These are phyloP conservation scores for Molothrus aeneus DNA, from an alignment of 2,797 vertebrate genomes.

Conservation along the genomic window DNA sequence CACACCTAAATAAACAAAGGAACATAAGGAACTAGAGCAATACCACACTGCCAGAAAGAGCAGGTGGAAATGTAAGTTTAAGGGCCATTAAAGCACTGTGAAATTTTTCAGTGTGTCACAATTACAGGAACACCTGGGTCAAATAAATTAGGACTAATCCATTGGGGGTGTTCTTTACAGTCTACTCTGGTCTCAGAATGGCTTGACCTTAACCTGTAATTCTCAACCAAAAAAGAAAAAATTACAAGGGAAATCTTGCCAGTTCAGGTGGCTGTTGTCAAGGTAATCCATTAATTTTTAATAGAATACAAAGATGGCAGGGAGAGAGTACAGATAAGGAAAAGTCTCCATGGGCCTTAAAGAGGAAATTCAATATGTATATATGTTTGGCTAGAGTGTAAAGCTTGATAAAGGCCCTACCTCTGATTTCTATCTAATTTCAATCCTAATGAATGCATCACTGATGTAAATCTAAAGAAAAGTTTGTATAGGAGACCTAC, in stretches of 20 bases:
- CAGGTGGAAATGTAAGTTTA: conserved; percentile 75
- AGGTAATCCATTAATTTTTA: neutral
- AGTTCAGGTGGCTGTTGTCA: neutral
- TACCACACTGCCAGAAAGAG: conserved; percentile 58
- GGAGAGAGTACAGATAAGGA: neutral
- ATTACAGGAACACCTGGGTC: conserved; percentile 78
- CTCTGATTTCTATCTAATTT: neutral
- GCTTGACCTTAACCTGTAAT: conserved; percentile 25
- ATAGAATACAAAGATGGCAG: neutral
- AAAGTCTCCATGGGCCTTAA: neutral
- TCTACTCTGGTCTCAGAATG: conserved; percentile 39
- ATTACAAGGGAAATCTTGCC: neutral
- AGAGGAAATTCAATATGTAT: neutral
- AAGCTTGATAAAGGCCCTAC: neutral
- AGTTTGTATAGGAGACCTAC: neutral
- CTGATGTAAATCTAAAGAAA: neutral
- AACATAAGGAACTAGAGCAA: conserved; percentile 54
- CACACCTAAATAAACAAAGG: conserved; percentile 79
- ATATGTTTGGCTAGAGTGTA: neutral
- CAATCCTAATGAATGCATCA: neutral
- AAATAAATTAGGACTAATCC: conserved; percentile 65
- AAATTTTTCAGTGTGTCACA: conserved; percentile 71
- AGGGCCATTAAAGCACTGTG: conserved; percentile 61
- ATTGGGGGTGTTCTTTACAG: conserved; percentile 60
- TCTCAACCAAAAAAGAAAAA: neutral